Conservation (phyloP, 2,113 vertebrate genomes). For the Morone chrysops region DNA sequence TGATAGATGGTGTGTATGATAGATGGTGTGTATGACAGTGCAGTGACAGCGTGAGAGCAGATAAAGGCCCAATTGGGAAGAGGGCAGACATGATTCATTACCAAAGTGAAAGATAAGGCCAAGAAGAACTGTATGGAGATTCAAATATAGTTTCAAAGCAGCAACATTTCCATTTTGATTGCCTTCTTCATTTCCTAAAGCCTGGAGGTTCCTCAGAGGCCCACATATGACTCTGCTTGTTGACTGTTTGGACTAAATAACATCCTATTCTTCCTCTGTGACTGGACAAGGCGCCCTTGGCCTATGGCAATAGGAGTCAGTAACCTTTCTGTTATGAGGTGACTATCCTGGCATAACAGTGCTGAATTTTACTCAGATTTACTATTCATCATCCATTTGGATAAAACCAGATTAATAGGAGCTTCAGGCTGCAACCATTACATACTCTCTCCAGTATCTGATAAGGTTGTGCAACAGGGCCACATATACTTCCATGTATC, state of each 20-base stretch:
- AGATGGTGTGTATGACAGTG: slow-evolving; percentile 36
- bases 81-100: slow-evolving; percentile 68
- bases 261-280: slow-evolving; percentile 40
- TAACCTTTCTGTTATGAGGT: slow-evolving; percentile 44
- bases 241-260: slow-evolving; percentile 46
- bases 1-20: not conserved
- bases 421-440: slow-evolving; percentile 10
- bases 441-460: not conserved
- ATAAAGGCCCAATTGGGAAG: slow-evolving; percentile 62
- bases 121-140: slow-evolving; percentile 53
- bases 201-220: slow-evolving; percentile 44
- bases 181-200: slow-evolving; percentile 60
- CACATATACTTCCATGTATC: not conserved
- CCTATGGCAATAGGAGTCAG: slow-evolving; percentile 36
- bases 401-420: slow-evolving; percentile 45
- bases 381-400: slow-evolving; percentile 4
- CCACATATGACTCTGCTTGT: slow-evolving; percentile 39
- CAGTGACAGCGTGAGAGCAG: slow-evolving; percentile 54
- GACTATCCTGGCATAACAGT: slow-evolving; percentile 9
- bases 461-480: not conserved
- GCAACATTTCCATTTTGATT: slow-evolving; percentile 70
- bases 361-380: slow-evolving; percentile 14
- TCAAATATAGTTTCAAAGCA: slow-evolving; percentile 55
- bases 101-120: slow-evolving; percentile 61
- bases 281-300: slow-evolving; percentile 31